phyloP scores from a whole-genome alignment of 2,113 vertebrate species.

The Antidorcas marsupialis region DNA sequence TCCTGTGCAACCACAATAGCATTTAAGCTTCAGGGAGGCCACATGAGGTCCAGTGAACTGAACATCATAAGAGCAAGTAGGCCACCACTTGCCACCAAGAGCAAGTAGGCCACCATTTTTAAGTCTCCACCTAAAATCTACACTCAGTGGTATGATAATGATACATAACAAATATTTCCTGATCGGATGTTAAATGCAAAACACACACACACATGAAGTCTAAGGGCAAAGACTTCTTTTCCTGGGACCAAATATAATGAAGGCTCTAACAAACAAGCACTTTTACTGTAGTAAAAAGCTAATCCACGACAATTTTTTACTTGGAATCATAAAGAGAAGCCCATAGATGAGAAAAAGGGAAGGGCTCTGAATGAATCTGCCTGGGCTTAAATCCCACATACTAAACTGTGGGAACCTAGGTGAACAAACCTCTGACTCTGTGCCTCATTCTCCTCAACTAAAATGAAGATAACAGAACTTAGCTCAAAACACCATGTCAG shows the following conservation, averaged over 20 bases:
- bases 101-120: not conserved
- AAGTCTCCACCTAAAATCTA: not conserved
- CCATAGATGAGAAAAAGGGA: not conserved
- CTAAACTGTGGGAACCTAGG: not conserved
- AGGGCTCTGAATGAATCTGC: not conserved
- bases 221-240: not conserved
- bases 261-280: not conserved
- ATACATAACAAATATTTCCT: not conserved
- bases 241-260: not conserved
- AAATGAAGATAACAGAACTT: not conserved
- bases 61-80: not conserved
- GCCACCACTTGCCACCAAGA: not conserved
- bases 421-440: not conserved
- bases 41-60: not conserved
- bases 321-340: not conserved
- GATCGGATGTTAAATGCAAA: not conserved
- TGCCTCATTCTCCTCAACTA: not conserved
- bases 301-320: not conserved
- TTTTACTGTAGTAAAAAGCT: not conserved
- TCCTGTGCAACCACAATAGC: not conserved
- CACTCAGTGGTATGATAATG: not conserved
- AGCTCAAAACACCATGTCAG: not conserved
- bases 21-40: not conserved
- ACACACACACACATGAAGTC: not conserved
- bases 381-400: not conserved